Percentiles rank a stretch among this genome's conserved stretches.
Evolutionary conservation across 2,113 vertebrate species (phyloP).

Genomic region (Phalacrocorax carbo): DNA sequence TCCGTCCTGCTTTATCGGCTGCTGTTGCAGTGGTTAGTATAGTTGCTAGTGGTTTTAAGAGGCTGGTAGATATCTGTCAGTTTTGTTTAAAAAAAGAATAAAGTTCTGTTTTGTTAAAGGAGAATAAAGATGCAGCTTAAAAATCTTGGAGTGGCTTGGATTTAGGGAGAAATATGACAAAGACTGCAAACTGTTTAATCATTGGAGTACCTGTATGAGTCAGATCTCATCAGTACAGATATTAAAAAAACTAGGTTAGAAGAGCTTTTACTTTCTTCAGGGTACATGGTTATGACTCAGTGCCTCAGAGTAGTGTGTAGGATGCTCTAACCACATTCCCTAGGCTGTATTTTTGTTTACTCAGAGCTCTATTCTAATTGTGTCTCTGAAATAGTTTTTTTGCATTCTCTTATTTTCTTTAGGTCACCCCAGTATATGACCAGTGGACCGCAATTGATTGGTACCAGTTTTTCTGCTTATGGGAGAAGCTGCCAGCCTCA

Average conservation of each 20-base stretch:
- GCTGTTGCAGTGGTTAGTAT: background rate
- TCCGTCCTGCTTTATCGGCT: background rate
- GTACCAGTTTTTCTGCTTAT: conserved; percentile 96
- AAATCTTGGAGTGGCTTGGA: background rate
- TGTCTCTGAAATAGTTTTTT: background rate
- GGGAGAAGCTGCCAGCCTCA: conserved; percentile 91
- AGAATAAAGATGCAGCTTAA: background rate
- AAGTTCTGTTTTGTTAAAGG: background rate
- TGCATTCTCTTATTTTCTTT: background rate
- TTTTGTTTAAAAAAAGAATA: background rate
- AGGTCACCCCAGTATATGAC: conserved; percentile 95
- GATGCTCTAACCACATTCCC: background rate
- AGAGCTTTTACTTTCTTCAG: conserved; percentile 22
- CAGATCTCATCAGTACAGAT: background rate
- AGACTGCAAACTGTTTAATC: background rate
- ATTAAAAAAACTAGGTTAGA: background rate
- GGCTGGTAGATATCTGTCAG: background rate
- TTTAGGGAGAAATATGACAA: background rate
- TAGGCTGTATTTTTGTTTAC: background rate
- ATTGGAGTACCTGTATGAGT: background rate
- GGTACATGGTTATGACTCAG: background rate
- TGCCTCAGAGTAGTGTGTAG: background rate
- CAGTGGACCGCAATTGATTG: conserved; percentile 96
- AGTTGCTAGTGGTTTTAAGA: background rate
- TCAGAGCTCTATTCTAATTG: background rate